phyloP scores from a whole-genome alignment of 2,888 invertebrate species.

The Tuberolachnus salignus region DNA sequence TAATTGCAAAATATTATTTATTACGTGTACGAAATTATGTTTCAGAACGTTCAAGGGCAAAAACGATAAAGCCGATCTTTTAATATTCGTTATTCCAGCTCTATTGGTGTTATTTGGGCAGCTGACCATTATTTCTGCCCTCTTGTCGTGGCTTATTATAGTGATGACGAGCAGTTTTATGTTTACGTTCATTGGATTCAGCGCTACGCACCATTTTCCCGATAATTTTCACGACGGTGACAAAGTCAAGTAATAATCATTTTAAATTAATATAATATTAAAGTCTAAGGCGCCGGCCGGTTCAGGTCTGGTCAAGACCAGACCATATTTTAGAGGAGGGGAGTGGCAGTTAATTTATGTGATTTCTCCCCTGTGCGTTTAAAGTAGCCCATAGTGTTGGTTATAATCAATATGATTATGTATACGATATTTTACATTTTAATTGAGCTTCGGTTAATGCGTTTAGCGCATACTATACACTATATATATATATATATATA shows the following conservation, averaged over 20 bases:
- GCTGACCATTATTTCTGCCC: constrained; percentile 61
- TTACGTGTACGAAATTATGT: not conserved
- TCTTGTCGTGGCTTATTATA: constrained; percentile 68
- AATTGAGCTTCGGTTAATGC: no score
- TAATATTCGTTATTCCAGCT: constrained; percentile 59
- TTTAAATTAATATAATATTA: no score
- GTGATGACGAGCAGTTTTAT: constrained; percentile 67
- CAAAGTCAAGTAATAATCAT: constrained; percentile 66
- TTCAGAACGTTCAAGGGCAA: constrained; percentile 41
- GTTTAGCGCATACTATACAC: no score
- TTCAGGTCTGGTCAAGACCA: no score
- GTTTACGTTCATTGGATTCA: constrained; percentile 71
- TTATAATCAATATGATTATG: no score
- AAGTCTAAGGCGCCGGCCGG: no score
- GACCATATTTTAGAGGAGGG: no score
- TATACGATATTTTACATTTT: no score
- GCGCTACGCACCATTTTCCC: constrained; percentile 81
- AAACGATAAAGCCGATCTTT: constrained; percentile 57
- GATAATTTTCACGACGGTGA: constrained; percentile 81
- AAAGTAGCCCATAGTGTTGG: no score
- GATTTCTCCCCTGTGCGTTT: no score
- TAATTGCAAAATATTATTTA: not conserved
- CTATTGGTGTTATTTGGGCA: constrained; percentile 59
- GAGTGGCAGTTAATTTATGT: no score
- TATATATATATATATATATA: no score